phyloP scores from a whole-genome alignment of 2,797 vertebrate species.

The Sylvia borin region DNA sequence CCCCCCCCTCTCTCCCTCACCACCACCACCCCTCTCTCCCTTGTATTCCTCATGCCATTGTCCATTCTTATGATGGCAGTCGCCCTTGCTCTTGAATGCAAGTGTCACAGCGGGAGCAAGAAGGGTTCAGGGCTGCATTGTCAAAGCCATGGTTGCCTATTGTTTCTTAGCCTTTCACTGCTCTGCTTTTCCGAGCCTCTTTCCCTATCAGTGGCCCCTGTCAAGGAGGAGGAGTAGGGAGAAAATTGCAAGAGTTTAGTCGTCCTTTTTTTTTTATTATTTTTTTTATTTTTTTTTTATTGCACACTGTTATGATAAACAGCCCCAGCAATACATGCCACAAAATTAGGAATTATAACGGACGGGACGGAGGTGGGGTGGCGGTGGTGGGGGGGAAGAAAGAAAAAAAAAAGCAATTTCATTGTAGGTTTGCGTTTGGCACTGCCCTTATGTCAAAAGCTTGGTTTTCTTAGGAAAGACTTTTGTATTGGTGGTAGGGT shows the following conservation, averaged over 20 bases:
- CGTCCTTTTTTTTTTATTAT: conserved; percentile 66
- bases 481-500: conserved; percentile 34
- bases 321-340: conserved; percentile 67
- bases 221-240: conserved; percentile 72
- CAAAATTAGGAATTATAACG: conserved; percentile 69
- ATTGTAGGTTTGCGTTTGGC: conserved; percentile 49
- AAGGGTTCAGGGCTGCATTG: conserved; percentile 79
- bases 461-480: conserved; percentile 61
- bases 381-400: too few species aligned
- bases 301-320: conserved; percentile 76
- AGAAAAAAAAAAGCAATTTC: background rate
- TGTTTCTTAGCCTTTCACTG: conserved; percentile 79
- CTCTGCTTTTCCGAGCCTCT: conserved; percentile 69
- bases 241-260: conserved; percentile 73
- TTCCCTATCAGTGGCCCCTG: conserved; percentile 75
- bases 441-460: conserved; percentile 64
- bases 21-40: conserved; percentile 16
- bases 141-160: conserved; percentile 83
- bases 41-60: conserved; percentile 81
- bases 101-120: conserved; percentile 80
- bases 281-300: background rate
- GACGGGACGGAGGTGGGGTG: background rate
- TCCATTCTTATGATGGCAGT: conserved; percentile 79
- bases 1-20: background rate
- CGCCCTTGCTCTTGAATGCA: conserved; percentile 78